Percentiles rank a stretch among this genome's conserved stretches.
Evolutionary conservation across 2,113 vertebrate species (phyloP).

Genomic region (Neodontobutis hainanensis): DNA sequence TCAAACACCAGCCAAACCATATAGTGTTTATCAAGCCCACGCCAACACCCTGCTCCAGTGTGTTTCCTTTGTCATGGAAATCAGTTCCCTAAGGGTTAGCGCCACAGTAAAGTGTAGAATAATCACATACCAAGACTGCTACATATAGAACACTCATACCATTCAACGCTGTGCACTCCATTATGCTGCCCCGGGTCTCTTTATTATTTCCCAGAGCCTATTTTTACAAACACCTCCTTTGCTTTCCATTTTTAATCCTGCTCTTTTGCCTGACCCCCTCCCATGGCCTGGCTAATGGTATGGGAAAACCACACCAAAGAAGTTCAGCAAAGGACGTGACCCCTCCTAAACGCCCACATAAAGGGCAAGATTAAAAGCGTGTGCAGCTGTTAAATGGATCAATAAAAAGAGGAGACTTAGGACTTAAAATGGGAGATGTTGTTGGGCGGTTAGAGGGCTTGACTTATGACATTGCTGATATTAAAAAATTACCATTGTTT

Average conservation of each 20-base stretch:
- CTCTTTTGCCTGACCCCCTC: slow-evolving; percentile 11
- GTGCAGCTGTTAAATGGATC: not conserved
- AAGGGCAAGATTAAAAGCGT: not conserved
- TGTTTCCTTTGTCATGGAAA: slow-evolving; percentile 67
- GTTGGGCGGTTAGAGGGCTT: not conserved
- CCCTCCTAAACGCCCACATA: slow-evolving; percentile 12
- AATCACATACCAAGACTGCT: slow-evolving; percentile 43
- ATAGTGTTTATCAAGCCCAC: slow-evolving; percentile 55
- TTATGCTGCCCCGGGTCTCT: slow-evolving; percentile 15
- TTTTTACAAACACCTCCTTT: slow-evolving; percentile 12
- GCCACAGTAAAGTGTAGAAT: slow-evolving; percentile 45
- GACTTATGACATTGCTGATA: not conserved
- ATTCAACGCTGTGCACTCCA: slow-evolving; percentile 17
- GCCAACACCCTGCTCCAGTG: slow-evolving; percentile 28
- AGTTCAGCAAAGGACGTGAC: slow-evolving; percentile 15
- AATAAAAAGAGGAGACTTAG: not conserved
- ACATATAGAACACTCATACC: slow-evolving; percentile 37
- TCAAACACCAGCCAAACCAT: slow-evolving; percentile 49
- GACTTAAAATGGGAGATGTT: not conserved
- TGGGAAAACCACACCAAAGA: slow-evolving; percentile 38
- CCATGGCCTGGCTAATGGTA: slow-evolving; percentile 5
- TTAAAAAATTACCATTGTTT: not conserved
- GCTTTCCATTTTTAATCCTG: slow-evolving; percentile 17
- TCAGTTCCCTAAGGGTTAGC: slow-evolving; percentile 57
- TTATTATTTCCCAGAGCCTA: slow-evolving; percentile 20